Evolutionary conservation across 2,113 vertebrate species (phyloP).

Genomic region (human): GRCh38 chr4:184031501-184032000

Average conservation of each 20-base stretch:
- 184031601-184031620: background rate
- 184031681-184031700: background rate
- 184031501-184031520: background rate
- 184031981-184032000: background rate
- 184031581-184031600: background rate
- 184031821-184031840: fast-evolving
- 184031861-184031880: background rate
- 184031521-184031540: background rate
- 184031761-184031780: background rate
- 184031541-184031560: too few species aligned
- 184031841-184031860: background rate
- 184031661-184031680: too few species aligned
- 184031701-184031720: background rate
- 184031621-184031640: background rate
- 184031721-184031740: background rate
- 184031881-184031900: fast-evolving
- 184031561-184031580: background rate
- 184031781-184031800: background rate
- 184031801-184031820: background rate
- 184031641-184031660: background rate
- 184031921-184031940: background rate
- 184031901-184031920: background rate
- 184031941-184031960: background rate
- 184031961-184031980: background rate
- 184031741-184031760: background rate